These are phyloP conservation scores for Apis florea DNA, from an alignment of 1,140 invertebrate species.

Conservation along the genomic window DNA sequence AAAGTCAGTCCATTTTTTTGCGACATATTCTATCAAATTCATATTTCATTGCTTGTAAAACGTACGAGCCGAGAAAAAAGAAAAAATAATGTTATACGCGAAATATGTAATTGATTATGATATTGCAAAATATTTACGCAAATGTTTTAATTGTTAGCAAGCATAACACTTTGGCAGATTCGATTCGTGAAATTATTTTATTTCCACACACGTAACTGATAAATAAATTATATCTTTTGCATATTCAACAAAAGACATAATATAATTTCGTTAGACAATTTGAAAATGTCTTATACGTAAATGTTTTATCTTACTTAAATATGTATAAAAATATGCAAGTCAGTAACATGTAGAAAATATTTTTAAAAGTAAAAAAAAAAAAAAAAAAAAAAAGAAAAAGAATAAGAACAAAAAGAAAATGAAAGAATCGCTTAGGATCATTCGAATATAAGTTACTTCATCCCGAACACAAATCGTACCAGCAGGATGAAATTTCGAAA, in stretches of 20 bases:
- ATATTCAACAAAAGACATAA: conserved; percentile 32
- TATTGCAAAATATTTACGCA: conserved; percentile 13
- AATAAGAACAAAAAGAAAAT: background rate
- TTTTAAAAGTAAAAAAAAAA: background rate
- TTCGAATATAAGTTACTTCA: conserved; percentile 34
- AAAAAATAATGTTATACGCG: conserved; percentile 4
- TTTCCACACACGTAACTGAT: conserved; percentile 44
- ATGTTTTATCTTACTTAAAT: conserved; percentile 21
- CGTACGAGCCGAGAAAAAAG: background rate
- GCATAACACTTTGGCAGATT: conserved; percentile 2
- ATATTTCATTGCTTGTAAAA: conserved; percentile 24
- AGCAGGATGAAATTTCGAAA: conserved; percentile 52
- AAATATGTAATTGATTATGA: conserved; percentile 22
- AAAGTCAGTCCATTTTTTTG: conserved; percentile 61
- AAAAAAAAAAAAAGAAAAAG: background rate
- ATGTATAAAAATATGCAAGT: conserved; percentile 39
- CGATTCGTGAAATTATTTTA: conserved; percentile 22
- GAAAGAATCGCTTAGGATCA: background rate
- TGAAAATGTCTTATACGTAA: background rate
- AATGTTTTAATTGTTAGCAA: conserved; percentile 20
- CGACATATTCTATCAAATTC: conserved; percentile 39
- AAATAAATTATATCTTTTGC: conserved; percentile 56
- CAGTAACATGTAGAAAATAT: conserved; percentile 23
- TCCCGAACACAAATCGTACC: conserved; percentile 48
- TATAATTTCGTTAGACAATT: background rate